Base-by-base conservation (phyloP, 1,140 invertebrate genomes). In the Penaeus indicus region DNA sequence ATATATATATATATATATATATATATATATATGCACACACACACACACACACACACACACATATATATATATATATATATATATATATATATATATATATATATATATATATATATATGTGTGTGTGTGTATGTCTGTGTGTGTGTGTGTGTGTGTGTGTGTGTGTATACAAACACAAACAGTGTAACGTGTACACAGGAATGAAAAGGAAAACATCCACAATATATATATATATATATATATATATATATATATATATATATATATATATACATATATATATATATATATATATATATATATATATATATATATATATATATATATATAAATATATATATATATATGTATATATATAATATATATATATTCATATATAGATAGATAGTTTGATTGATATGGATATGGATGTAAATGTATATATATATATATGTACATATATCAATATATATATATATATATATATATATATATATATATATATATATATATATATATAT, bases 71-170 rank as follows among this genome's bases (percentile, higher is more conserved):
- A n/a, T 75, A 75, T 75, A 27, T 75, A 75, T 75, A 75, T 75
- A 75, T 75, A 75, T 75, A 75, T 25, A 75, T 75, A 75, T 75
- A 75, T 75, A 75, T 75, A 75, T 75, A 75, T 75, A 75, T 75
- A 27, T 75, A 27, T 75, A 27, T 75, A 27, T 75, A 27, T 75
- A 27, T 75, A 27, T 32, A 25, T 75, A 27, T 32, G 21, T 75
- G 11, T 38, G 38, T 75, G 11, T 32, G 21, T 75, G 10, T 75
- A 21, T 75, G 7, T 27, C 0, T 27, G 21, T 32, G 7, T 32
- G 1, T 75, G 8, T 75, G 21, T 75, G 0, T n/a, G 21, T 75
- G 38, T 75, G 21, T 75, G 8, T 75, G 8, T 75, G 21, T 75
- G 21, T 75, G 21, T 75, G n/a, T 25, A 72, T 25, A 72, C n/a